Evolutionary conservation across 2,888 invertebrate species (phyloP).

Genomic region (Ochropleura leucogaster): DNA sequence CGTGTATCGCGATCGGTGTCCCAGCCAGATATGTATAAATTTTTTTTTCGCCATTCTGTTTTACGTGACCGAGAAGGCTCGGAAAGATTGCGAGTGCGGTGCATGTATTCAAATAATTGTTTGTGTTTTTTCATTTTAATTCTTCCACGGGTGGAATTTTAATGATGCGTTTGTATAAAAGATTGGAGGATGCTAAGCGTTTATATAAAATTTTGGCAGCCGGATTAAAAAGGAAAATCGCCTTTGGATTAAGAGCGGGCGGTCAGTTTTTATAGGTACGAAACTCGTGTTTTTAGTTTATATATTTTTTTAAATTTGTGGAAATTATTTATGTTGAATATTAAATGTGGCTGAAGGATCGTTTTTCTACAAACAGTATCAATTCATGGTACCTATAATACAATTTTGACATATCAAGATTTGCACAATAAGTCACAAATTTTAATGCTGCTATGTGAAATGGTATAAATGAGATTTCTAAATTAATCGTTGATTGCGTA

Average conservation of each 20-base stretch:
- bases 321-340: constrained; percentile 31
- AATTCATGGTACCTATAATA: neutral
- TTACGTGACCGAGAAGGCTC: constrained; percentile 85
- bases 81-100: constrained; percentile 80
- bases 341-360: constrained; percentile 1
- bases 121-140: constrained; percentile 77
- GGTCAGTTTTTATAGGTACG: constrained; percentile 58
- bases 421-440: neutral
- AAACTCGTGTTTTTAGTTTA: constrained; percentile 38
- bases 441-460: neutral
- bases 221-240: constrained; percentile 61
- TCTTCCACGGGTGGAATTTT: constrained; percentile 76
- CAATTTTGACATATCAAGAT: neutral
- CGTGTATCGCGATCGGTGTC: constrained; percentile 89
- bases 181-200: constrained; percentile 65
- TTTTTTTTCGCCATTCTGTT: constrained; percentile 81
- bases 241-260: constrained; percentile 61
- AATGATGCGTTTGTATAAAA: constrained; percentile 75
- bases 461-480: neutral
- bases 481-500: neutral
- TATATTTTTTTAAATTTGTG: constrained; percentile 30
- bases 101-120: constrained; percentile 85
- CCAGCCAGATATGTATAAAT: constrained; percentile 82
- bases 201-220: constrained; percentile 63
- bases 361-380: neutral